Evolutionary conservation across 2,797 vertebrate species (phyloP), one percentile per base, ranked within the genome.

Genomic region (Sparidentex hasta): DNA sequence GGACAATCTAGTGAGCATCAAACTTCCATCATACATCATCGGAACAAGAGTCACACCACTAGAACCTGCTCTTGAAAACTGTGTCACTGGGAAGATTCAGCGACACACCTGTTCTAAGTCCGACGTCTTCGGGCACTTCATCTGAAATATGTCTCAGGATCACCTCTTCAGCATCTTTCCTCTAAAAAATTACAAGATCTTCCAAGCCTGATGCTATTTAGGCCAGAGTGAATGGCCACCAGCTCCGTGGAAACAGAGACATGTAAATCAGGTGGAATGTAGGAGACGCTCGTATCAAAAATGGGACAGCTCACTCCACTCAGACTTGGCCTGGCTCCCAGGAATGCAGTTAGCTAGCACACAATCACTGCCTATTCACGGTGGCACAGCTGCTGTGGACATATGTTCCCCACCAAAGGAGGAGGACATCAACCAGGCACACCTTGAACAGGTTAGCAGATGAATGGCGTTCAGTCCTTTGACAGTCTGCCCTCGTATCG

Each of bases 331-430:
- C 88, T 73, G 82, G 89, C 90, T 95, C 95, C 93, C 94, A 91
- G 94, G 93, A 95, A 95, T 93, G 87, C 90, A 90, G 91, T 93
- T 92, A 88, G 89, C 85, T 86, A 87, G 92, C 87, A 66, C 90
- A 93, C 93, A 94, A 94, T 94, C 92, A 93, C 91, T 85, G 91
- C 88, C 93, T 94, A 93, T 92, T 94, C 90, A 93, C 83, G 86
- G 87, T 93, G 93, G 92, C 94, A 94, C 95, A 95, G 95, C 95
- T 95, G 95, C 93, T 91, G 91, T 91, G 93, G 94, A 94, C 94
- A 95, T 95, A 95, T 95, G 94, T 92, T 94, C 92, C 86, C 92
- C 93, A 92, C 92, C 88, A 90, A 93, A 94, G 92, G 88, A 94
- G 89, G 91, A 92, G 90, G 88, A 94, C 93, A 93, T 95, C 94